Conservation (phyloP, 2,888 invertebrate species). For the Yponomeuta plumbellus region DNA sequence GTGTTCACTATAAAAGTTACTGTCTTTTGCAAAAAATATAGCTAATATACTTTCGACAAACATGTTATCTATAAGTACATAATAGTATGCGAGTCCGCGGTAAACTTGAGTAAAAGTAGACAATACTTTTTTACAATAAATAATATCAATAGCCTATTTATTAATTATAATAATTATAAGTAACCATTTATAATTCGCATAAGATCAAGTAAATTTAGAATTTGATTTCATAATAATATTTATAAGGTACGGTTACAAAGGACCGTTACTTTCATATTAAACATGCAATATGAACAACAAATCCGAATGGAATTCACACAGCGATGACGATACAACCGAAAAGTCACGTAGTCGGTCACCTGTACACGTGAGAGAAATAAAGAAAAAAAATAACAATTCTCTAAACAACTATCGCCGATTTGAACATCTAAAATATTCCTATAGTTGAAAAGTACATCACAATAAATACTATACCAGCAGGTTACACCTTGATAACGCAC, state of each 20-base stretch:
- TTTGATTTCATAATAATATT: slow-evolving; percentile 44
- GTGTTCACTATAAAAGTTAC: slow-evolving; percentile 2
- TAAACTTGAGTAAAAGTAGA: slow-evolving; percentile 38
- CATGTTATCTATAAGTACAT: slow-evolving; percentile 10
- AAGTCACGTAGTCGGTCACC: not conserved
- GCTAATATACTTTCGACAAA: not conserved
- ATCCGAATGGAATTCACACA: slow-evolving; percentile 22
- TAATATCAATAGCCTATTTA: slow-evolving; percentile 45
- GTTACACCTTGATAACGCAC: slow-evolving; percentile 4
- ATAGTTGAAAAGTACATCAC: slow-evolving; percentile 61
- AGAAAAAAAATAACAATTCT: slow-evolving; percentile 31
- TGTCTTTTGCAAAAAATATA: slow-evolving; percentile 10
- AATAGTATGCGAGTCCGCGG: not conserved
- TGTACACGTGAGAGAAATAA: slow-evolving; percentile 28
- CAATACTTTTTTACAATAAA: slow-evolving; percentile 50
- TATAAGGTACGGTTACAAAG: slow-evolving; percentile 26
- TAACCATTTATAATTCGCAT: slow-evolving; percentile 44
- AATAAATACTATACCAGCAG: slow-evolving; percentile 61
- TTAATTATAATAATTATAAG: slow-evolving; percentile 50
- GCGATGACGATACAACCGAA: not conserved
- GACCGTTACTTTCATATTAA: slow-evolving; percentile 44
- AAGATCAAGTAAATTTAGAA: slow-evolving; percentile 58
- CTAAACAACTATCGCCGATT: slow-evolving; percentile 39
- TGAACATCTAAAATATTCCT: slow-evolving; percentile 42
- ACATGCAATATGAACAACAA: slow-evolving; percentile 46